Percentiles rank a stretch among this genome's conserved stretches.
Conservation (phyloP, 2,888 invertebrate genomes). For the Poecilus cupreus region DNA sequence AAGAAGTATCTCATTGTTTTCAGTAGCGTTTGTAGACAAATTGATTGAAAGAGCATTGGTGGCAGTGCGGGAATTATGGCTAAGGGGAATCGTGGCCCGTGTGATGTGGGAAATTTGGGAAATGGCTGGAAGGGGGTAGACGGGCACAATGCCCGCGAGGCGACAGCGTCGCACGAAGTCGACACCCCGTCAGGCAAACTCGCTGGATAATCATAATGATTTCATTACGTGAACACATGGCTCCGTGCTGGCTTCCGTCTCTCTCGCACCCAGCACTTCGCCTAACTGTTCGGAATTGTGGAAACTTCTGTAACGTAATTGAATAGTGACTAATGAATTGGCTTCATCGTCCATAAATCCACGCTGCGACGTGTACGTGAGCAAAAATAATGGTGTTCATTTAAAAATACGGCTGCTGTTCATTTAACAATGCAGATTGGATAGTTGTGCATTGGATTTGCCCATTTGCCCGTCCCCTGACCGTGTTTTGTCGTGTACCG, state of each 20-base stretch:
- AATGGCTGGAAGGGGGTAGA: not conserved
- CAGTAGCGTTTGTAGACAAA: not conserved
- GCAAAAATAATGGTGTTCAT: constrained; percentile 57
- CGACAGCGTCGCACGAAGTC: constrained; percentile 19
- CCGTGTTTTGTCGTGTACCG: constrained; percentile 39
- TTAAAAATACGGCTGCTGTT: constrained; percentile 53
- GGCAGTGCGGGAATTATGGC: not conserved
- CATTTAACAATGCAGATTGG: constrained; percentile 54
- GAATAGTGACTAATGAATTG: constrained; percentile 59
- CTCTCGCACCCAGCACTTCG: not conserved
- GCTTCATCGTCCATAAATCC: constrained; percentile 58
- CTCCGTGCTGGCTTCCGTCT: constrained; percentile 12
- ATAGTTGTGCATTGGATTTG: constrained; percentile 41
- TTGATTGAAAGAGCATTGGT: not conserved
- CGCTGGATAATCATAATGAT: constrained; percentile 58
- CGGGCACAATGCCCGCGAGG: constrained; percentile 35
- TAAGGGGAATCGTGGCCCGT: not conserved
- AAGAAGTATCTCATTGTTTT: not conserved
- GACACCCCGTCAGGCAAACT: constrained; percentile 48
- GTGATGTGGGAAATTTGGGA: not conserved
- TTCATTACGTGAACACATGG: constrained; percentile 58
- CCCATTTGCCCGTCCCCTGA: constrained; percentile 26
- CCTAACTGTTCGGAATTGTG: constrained; percentile 54
- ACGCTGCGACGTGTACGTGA: constrained; percentile 49
- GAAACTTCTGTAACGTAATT: constrained; percentile 58